phyloP scores from a whole-genome alignment of 2,797 vertebrate genomes.

The Cirrhinus mrigala region DNA sequence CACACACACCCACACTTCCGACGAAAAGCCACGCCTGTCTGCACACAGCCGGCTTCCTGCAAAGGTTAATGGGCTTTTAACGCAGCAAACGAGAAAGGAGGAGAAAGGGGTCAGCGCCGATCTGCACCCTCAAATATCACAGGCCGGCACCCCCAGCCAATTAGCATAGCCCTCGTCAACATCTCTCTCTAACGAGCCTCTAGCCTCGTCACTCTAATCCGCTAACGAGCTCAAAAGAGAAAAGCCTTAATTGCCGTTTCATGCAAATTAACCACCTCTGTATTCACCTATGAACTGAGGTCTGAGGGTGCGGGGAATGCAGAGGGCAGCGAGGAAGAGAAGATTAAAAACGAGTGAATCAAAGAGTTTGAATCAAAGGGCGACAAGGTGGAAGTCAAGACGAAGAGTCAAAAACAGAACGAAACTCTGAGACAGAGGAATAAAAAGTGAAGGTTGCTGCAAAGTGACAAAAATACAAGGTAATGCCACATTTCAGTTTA shows the following conservation, averaged over 20 bases:
- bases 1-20: conserved; percentile 58
- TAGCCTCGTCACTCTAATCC: conserved; percentile 61
- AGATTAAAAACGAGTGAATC: not conserved
- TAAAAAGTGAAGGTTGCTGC: not conserved
- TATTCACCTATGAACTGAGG: conserved; percentile 59
- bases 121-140: conserved; percentile 79
- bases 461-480: not conserved
- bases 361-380: conserved; percentile 17
- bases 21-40: conserved; percentile 83
- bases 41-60: conserved; percentile 84
- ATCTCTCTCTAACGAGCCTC: conserved; percentile 54
- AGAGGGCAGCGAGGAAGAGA: conserved; percentile 12
- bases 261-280: conserved; percentile 73
- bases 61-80: conserved; percentile 94
- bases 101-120: conserved; percentile 82
- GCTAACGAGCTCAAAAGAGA: conserved; percentile 68
- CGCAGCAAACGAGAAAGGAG: conserved; percentile 85
- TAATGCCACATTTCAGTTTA: not conserved
- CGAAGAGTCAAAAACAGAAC: conserved; percentile 42
- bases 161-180: conserved; percentile 66
- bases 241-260: conserved; percentile 76
- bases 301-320: conserved; percentile 50
- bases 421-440: not conserved
- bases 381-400: not conserved
- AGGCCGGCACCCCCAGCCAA: conserved; percentile 60